Percentiles rank a stretch among this genome's conserved stretches.
phyloP scores from a whole-genome alignment of 2,113 vertebrate species.

The Hepsetus odoe region DNA sequence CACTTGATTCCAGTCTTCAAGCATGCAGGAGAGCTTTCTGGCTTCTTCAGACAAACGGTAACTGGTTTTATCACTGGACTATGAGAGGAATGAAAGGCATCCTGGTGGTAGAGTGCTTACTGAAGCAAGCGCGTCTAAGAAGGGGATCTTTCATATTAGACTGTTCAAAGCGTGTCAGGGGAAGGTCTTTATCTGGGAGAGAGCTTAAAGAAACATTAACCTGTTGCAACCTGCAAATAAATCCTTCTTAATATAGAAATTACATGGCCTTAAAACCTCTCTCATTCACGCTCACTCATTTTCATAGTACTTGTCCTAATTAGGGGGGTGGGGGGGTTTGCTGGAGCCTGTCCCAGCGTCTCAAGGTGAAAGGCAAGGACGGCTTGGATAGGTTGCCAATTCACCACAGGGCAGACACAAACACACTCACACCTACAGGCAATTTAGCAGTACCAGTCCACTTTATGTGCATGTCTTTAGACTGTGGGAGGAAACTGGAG shows the following conservation, averaged over 20 bases:
- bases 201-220: background rate
- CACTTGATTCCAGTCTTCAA: background rate
- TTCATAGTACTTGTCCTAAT: no score
- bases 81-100: slow-evolving; percentile 37
- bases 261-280: no score
- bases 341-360: no score
- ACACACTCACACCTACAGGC: no score
- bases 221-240: slow-evolving; percentile 17
- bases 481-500: no score
- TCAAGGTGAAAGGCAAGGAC: no score
- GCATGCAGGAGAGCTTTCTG: background rate
- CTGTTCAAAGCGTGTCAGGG: background rate
- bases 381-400: no score
- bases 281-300: no score
- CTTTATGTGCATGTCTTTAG: no score
- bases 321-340: no score
- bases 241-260: background rate
- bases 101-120: background rate
- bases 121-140: background rate
- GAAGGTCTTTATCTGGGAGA: background rate
- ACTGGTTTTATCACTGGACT: slow-evolving; percentile 16
- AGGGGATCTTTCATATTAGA: slow-evolving; percentile 2
- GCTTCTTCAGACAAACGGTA: slow-evolving; percentile 1
- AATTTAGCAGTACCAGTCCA: no score
- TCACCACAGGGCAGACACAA: no score